Conservation (phyloP, 1,140 invertebrate species). For the Heliconius hermathena region DNA sequence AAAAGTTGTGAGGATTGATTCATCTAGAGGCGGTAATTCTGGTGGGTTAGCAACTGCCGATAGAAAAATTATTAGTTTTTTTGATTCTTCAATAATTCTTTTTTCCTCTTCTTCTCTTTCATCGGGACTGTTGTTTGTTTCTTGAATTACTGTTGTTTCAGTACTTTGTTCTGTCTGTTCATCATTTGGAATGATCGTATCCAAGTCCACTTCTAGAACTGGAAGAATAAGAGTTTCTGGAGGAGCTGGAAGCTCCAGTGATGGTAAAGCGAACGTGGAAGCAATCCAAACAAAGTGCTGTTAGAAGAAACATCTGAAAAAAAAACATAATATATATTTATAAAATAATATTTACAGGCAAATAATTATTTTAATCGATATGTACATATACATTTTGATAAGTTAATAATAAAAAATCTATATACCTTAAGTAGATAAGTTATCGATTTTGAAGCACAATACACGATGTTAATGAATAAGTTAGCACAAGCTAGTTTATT, state of each 20-base stretch:
- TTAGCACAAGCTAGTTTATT: too few relatives aligned
- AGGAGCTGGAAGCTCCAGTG: neutral
- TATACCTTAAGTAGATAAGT: too few relatives aligned
- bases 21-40: slow-evolving; percentile 3
- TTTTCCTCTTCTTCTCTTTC: slow-evolving; percentile 1
- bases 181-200: too few relatives aligned
- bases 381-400: too few relatives aligned
- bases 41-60: neutral
- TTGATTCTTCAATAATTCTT: neutral
- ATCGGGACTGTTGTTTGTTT: neutral
- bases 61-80: too few relatives aligned
- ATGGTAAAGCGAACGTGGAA: neutral
- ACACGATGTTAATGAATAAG: too few relatives aligned
- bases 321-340: neutral
- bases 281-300: neutral
- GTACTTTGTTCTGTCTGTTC: neutral
- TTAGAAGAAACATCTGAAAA: neutral
- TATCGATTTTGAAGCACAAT: too few relatives aligned
- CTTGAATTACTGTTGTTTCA: too few relatives aligned
- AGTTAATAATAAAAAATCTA: too few relatives aligned
- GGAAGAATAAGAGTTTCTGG: neutral
- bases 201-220: neutral
- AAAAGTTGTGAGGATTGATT: neutral
- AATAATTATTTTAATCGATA: too few relatives aligned
- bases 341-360: too few relatives aligned